Base-by-base conservation (phyloP, 2,113 vertebrate genomes). In the Narcine bancroftii region DNA sequence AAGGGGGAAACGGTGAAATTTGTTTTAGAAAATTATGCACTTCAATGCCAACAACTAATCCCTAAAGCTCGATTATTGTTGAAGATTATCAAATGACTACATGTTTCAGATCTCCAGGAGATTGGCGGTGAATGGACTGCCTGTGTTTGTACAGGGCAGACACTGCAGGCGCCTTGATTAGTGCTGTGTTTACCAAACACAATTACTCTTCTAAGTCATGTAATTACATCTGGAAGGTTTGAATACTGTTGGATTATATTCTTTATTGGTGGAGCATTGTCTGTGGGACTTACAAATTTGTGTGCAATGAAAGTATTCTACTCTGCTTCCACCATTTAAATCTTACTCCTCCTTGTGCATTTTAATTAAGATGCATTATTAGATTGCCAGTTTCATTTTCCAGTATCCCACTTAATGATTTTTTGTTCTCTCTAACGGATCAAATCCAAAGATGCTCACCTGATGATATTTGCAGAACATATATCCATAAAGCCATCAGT, bases 31-130 rank as follows among this genome's bases (percentile, higher is more conserved):
- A 87, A 60, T 63, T 63, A 87, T 36, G 81, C 81, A 87, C 81
- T n/a, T 87, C 81, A 36, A 6, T 21, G 81, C 33, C 53, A 63
- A 36, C 33, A 60, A 36, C 33, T 87, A 87, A 87, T 36, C 81
- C 81, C 81, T 87, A 87, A 85, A 85, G 81, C 81, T 85, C 81
- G 33, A 60, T 85, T 85, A 87, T 87, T 87, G 81, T 63, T 60
- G 81, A 87, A 87, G 81, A 87, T 87, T 60, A 87, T 60, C 53
- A 87, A 87, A 87, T 87, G 60, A 60, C 81, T 87, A 36, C 81
- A 60, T 60, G 81, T 87, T 36, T 50, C 81, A 87, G 81, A 83
- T 83, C 79, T 83, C 33, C 4, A 47, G 19, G 56, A 17, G n/a
- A 87, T 87, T 87, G 81, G 56, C 33, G 56, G 15, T 87, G 81